phyloP scores from a whole-genome alignment of 2,113 vertebrate genomes.

The Odocoileus hemionus region DNA sequence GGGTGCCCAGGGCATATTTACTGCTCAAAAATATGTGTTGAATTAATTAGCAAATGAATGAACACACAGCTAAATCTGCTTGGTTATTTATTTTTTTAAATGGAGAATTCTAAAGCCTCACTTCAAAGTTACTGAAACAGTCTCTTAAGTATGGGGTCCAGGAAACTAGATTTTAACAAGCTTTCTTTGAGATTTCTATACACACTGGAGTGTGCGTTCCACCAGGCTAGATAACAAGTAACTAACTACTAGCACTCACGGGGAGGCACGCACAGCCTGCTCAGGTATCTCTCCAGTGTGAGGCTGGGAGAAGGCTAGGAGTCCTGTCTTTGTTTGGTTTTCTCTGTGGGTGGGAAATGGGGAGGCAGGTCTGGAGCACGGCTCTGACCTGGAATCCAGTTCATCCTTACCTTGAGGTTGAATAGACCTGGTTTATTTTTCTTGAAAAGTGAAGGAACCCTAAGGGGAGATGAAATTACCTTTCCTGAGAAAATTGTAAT shows the following conservation, averaged over 20 bases:
- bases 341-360: background rate
- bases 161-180: background rate
- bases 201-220: background rate
- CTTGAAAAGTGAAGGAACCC: background rate
- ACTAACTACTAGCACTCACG: background rate
- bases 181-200: background rate
- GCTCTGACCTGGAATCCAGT: background rate
- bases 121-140: background rate
- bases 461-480: background rate
- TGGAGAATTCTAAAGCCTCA: background rate
- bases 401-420: background rate
- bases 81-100: background rate
- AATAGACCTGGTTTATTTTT: background rate
- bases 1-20: background rate
- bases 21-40: background rate
- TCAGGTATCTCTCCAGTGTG: background rate
- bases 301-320: background rate
- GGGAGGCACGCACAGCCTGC: background rate
- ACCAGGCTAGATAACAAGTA: background rate
- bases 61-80: background rate
- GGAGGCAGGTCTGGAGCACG: background rate
- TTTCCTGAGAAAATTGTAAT: constrained; percentile 54
- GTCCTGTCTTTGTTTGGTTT: background rate
- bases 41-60: constrained; percentile 27
- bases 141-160: background rate